Percentiles rank a stretch among this genome's conserved stretches.
phyloP scores from a whole-genome alignment of 1,140 invertebrate genomes.

The Penaeus indicus region DNA sequence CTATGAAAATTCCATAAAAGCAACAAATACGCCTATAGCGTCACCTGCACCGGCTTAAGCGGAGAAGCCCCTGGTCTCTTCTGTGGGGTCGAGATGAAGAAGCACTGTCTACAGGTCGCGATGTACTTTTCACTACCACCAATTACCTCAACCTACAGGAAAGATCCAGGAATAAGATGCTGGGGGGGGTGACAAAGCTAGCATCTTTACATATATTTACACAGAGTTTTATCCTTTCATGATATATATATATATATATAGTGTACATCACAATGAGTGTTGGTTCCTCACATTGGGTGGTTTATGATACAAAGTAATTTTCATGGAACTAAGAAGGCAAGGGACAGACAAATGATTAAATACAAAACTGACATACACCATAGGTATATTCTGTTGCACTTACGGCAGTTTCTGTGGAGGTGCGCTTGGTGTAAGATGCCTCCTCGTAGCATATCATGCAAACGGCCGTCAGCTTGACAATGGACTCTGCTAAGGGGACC shows the following conservation, averaged over 20 bases:
- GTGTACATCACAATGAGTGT: no score
- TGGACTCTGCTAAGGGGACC: conserved; percentile 78
- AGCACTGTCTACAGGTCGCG: conserved; percentile 76
- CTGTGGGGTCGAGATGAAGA: conserved; percentile 59
- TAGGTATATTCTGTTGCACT: conserved; percentile 33
- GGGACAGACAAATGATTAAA: conserved; percentile 13
- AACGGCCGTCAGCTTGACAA: conserved; percentile 77
- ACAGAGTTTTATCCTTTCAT: no score
- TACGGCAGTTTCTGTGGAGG: conserved; percentile 73
- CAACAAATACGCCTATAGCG: background rate
- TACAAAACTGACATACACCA: background rate
- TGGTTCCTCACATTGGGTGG: no score
- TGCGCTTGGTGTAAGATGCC: conserved; percentile 77
- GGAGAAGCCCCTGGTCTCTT: conserved; percentile 10
- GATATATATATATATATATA: no score
- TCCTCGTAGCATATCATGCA: conserved; percentile 76
- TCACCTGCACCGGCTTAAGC: background rate
- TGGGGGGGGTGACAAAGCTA: no score
- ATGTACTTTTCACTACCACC: conserved; percentile 78
- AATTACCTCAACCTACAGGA: conserved; percentile 76
- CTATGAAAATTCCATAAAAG: background rate
- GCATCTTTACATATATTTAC: no score
- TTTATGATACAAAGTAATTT: no score
- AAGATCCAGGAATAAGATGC: conserved; percentile 6
- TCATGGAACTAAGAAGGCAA: background rate